A percentile compares a stretch with the other conserved stretches of the same genome.
These are phyloP conservation scores for Elanus axillaris DNA, from an alignment of 2,113 vertebrate genomes.

Conservation along the genomic window DNA sequence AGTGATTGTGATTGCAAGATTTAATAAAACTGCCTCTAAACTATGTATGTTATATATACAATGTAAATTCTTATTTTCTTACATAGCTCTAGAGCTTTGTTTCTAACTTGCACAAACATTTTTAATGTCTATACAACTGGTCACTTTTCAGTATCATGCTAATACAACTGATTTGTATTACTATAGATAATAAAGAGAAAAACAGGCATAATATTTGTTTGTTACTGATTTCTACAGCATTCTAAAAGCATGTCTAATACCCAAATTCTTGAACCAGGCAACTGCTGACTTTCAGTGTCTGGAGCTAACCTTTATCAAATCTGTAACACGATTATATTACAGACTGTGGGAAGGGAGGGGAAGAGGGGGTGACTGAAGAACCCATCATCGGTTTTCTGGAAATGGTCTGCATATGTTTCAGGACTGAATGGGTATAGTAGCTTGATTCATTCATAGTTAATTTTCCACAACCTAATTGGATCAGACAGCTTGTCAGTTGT, in stretches of 20 bases:
- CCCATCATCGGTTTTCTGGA: not conserved
- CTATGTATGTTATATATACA: not conserved
- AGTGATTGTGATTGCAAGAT: slow-evolving; percentile 28
- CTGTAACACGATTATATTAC: not conserved
- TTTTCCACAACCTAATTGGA: not conserved
- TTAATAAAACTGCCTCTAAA: slow-evolving; percentile 49
- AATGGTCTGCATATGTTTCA: not conserved
- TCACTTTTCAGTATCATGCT: slow-evolving; percentile 52
- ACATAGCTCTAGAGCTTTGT: slow-evolving; percentile 23
- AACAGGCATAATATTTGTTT: not conserved
- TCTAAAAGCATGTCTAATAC: not conserved
- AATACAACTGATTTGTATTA: slow-evolving; percentile 52
- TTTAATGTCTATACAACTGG: slow-evolving; percentile 30
- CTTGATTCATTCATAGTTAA: not conserved
- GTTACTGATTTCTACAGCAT: not conserved
- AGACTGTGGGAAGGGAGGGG: not conserved
- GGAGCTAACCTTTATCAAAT: not conserved
- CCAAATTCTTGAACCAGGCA: not conserved
- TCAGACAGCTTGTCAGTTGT: not conserved
- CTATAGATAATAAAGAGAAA: slow-evolving; percentile 64
- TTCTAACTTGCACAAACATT: slow-evolving; percentile 41
- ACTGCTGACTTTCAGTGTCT: not conserved
- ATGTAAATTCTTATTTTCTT: slow-evolving; percentile 12
- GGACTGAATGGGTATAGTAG: not conserved
- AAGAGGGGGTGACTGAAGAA: not conserved